phyloP scores from a whole-genome alignment of 1,140 invertebrate species.

The Bathynomus jamesi region DNA sequence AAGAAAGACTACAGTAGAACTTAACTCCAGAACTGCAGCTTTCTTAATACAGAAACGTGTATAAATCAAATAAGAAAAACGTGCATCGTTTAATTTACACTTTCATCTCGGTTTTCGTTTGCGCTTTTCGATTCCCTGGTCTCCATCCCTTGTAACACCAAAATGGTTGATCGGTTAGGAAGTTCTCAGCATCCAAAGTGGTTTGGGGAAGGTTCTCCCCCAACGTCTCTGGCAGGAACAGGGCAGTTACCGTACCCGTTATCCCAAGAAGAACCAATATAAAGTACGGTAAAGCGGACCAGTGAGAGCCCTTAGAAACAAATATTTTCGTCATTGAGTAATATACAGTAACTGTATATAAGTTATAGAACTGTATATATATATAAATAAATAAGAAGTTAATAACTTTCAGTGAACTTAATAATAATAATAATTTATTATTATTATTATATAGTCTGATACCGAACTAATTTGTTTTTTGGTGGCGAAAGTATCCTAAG shows the following conservation, averaged over 20 bases:
- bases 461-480: background rate
- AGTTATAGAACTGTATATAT: background rate
- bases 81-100: too few species aligned
- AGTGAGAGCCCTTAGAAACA: constrained; percentile 4
- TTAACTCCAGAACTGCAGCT: too few species aligned
- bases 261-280: constrained; percentile 38
- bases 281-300: constrained; percentile 38
- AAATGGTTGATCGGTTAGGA: constrained; percentile 42
- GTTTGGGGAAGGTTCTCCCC: constrained; percentile 41
- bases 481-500: background rate
- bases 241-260: constrained; percentile 37
- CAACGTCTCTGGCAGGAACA: constrained; percentile 44
- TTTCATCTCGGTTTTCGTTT: too few species aligned
- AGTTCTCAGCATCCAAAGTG: constrained; percentile 42
- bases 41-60: too few species aligned
- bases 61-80: too few species aligned
- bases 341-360: background rate
- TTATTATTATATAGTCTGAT: background rate
- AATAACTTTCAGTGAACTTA: background rate
- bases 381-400: background rate
- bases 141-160: constrained; percentile 1
- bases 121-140: too few species aligned
- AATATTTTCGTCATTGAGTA: background rate
- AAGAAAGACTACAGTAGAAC: too few species aligned
- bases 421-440: background rate